Evolutionary conservation across 1,140 invertebrate species (phyloP).

Genomic region (Drosophila varians): DNA sequence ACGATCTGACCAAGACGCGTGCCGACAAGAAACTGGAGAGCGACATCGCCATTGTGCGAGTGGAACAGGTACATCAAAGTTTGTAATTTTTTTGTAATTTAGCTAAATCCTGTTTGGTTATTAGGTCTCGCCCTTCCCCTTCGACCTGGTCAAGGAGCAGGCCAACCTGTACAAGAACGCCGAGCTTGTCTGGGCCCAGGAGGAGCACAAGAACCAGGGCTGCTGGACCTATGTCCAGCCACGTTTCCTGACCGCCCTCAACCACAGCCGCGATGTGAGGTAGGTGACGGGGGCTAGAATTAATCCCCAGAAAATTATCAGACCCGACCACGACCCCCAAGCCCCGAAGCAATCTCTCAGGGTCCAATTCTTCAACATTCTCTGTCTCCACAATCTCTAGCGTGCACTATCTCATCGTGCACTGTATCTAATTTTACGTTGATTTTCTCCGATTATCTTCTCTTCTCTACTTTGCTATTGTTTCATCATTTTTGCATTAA

Average conservation of each 20-base stretch:
- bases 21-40: constrained; percentile 91
- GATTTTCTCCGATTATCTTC: constrained; percentile 21
- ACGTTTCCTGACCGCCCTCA: constrained; percentile 92
- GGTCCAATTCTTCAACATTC: constrained; percentile 24
- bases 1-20: constrained; percentile 95
- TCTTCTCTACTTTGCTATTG: constrained; percentile 39
- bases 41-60: constrained; percentile 92
- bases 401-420: constrained; percentile 36
- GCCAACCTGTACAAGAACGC: constrained; percentile 96
- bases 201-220: constrained; percentile 99
- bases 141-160: constrained; percentile 95
- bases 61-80: constrained; percentile 91
- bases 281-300: constrained; percentile 83
- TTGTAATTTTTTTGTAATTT: too few relatives aligned
- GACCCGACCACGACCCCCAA: not conserved
- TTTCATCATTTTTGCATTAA: constrained; percentile 51
- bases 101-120: not conserved
- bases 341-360: not conserved
- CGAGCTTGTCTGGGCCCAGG: constrained; percentile 95
- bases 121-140: constrained; percentile 98
- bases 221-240: constrained; percentile 97
- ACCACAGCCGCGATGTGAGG: constrained; percentile 86
- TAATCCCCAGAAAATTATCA: not conserved
- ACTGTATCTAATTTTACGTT: constrained; percentile 26
- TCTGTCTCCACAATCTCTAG: constrained; percentile 9